phyloP scores from a whole-genome alignment of 2,797 vertebrate species.

The Premnoplex brunnescens region DNA sequence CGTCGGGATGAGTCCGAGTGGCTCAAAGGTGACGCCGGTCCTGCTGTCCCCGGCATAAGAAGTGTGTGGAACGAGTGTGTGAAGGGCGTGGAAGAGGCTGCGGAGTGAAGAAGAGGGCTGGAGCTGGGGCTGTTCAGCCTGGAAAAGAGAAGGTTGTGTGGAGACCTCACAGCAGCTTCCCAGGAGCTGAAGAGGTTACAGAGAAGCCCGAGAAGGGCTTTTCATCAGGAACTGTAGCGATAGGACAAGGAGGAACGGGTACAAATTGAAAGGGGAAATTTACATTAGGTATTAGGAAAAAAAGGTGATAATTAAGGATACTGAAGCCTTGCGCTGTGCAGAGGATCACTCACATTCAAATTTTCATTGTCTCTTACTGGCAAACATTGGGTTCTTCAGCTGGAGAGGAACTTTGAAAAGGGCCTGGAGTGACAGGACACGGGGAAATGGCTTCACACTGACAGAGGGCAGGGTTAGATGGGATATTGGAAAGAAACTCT shows the following conservation, averaged over 20 bases:
- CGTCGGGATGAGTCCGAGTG: too few species aligned
- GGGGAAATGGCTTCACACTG: not conserved
- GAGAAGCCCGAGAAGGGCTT: not conserved
- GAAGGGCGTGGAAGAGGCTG: not conserved
- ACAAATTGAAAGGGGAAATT: not conserved
- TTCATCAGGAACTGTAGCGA: not conserved
- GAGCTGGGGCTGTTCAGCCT: not conserved
- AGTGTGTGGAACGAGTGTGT: too few species aligned
- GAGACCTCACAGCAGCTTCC: not conserved
- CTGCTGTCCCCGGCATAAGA: not conserved
- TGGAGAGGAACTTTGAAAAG: not conserved
- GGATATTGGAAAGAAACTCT: not conserved
- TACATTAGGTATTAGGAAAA: not conserved
- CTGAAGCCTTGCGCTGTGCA: not conserved
- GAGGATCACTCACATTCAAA: not conserved
- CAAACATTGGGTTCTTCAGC: not conserved
- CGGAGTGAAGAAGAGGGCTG: not conserved
- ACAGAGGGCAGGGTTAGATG: not conserved
- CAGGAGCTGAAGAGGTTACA: not conserved
- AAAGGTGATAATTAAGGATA: not conserved
- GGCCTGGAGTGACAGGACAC: not conserved
- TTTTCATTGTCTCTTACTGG: rapidly evolving
- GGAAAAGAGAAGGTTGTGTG: not conserved
- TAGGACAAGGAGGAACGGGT: not conserved
- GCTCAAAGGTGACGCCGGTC: too few species aligned